Conservation (phyloP, 1,140 invertebrate genomes). For the Trialeurodes vaporariorum region DNA sequence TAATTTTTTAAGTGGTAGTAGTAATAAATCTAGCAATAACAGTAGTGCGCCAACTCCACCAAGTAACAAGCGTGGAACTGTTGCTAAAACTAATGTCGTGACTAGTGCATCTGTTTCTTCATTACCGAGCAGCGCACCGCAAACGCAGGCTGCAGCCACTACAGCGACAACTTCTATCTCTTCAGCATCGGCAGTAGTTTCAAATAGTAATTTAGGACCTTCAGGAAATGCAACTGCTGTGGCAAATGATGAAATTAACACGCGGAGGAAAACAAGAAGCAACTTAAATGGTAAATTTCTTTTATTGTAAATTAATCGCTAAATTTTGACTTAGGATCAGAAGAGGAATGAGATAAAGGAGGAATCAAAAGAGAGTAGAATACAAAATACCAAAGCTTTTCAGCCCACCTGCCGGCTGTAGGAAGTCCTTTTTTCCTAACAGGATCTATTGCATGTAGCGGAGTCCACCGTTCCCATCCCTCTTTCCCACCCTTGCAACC, state of each 20-base stretch:
- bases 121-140: not conserved
- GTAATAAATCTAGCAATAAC: slow-evolving; percentile 16
- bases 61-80: not conserved
- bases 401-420: too few species aligned
- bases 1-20: not conserved
- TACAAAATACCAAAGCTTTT: too few species aligned
- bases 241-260: slow-evolving; percentile 16
- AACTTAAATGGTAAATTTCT: slow-evolving; percentile 37
- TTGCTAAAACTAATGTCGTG: not conserved
- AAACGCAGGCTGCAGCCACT: not conserved
- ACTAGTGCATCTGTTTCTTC: not conserved
- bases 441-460: too few species aligned
- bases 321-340: too few species aligned
- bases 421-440: too few species aligned
- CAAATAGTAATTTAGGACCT: not conserved
- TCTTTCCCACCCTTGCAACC: too few species aligned
- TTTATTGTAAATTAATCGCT: too few species aligned
- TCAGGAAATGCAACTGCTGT: too few species aligned
- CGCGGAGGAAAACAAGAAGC: slow-evolving; percentile 48
- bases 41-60: slow-evolving; percentile 18
- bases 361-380: too few species aligned
- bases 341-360: too few species aligned
- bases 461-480: too few species aligned
- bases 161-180: not conserved
- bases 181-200: not conserved